Percentiles rank a stretch among this genome's conserved stretches.
Evolutionary conservation across 92 coral and sea anemone genomes (phyloP).

Genomic region (Epizoanthus scotinus): DNA sequence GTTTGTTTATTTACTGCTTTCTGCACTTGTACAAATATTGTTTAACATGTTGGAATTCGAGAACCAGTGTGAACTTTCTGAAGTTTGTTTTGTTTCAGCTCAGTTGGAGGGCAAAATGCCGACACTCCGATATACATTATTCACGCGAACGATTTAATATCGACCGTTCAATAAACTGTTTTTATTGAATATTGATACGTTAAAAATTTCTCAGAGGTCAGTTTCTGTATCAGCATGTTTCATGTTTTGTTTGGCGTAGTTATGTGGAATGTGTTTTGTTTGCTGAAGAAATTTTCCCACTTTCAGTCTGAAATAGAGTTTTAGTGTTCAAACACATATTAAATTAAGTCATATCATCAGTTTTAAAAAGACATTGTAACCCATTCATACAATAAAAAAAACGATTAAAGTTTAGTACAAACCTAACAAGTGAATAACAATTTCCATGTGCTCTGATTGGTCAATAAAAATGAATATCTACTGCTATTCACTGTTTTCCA

Average conservation of each 20-base stretch:
- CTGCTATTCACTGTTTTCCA: too few relatives aligned
- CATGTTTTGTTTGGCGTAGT: not conserved
- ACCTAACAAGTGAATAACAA: too few relatives aligned
- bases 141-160: not conserved
- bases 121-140: not conserved
- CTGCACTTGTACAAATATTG: constrained; percentile 2
- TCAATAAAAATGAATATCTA: too few relatives aligned
- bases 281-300: not conserved
- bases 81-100: not conserved
- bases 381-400: too few relatives aligned
- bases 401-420: too few relatives aligned
- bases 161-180: not conserved
- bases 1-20: constrained; percentile 20
- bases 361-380: too few relatives aligned
- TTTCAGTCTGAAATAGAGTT: not conserved
- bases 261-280: not conserved
- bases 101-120: not conserved
- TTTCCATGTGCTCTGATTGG: too few relatives aligned
- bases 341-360: too few relatives aligned
- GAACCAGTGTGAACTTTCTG: not conserved
- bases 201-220: not conserved
- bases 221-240: not conserved
- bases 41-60: not conserved
- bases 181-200: too few relatives aligned
- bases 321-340: too few relatives aligned